Conservation (phyloP, 2,888 invertebrate species). For the Zonitis immaculata region DNA sequence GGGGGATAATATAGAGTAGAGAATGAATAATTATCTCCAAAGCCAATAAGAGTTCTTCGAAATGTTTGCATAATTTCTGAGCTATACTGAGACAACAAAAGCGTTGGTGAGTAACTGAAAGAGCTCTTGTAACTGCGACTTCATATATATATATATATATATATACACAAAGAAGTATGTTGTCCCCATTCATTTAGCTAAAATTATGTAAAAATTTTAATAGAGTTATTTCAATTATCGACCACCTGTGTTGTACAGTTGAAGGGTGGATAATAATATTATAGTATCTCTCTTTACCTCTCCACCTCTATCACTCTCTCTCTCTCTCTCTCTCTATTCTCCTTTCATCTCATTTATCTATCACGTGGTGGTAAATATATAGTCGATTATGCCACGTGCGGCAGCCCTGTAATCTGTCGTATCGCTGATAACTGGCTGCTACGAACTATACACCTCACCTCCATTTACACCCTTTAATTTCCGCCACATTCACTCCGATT, state of each 20-base stretch:
- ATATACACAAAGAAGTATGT: no score
- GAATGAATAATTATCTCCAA: no score
- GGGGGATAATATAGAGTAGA: no score
- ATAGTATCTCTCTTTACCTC: neutral
- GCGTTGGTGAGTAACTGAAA: no score
- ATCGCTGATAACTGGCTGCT: constrained; percentile 39
- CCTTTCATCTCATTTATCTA: no score
- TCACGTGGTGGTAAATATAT: constrained; percentile 9
- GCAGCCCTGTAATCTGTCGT: constrained; percentile 38
- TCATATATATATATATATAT: no score
- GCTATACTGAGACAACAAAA: no score
- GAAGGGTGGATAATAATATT: neutral
- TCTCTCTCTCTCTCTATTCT: neutral
- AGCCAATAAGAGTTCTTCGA: no score
- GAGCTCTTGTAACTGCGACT: no score
- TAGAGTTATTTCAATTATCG: neutral
- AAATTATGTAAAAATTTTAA: neutral
- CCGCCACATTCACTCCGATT: constrained; percentile 35
- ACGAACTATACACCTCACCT: constrained; percentile 37
- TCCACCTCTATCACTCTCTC: no score
- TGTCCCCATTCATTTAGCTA: no score
- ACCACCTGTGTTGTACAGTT: neutral
- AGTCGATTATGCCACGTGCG: constrained; percentile 27
- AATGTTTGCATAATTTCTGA: no score
- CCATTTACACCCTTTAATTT: constrained; percentile 43